Evolutionary conservation across 2,113 vertebrate genomes (phyloP).

Genomic region (Equus quagga): DNA sequence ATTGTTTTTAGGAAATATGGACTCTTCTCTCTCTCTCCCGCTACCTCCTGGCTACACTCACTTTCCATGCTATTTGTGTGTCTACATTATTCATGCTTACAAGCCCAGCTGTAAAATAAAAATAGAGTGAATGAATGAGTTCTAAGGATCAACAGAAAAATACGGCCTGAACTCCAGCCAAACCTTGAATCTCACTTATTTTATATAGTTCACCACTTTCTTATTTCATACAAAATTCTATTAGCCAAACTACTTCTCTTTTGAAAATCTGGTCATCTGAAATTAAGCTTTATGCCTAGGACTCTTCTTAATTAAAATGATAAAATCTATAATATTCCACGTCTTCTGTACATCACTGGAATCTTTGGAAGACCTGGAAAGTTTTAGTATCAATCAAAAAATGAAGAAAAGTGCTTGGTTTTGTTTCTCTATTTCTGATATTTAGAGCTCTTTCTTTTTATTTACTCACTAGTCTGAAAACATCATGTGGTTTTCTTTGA

Average conservation of each 20-base stretch:
- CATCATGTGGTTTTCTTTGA: background rate
- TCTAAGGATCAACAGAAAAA: slow-evolving; percentile 82
- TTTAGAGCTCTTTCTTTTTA: slow-evolving; percentile 9
- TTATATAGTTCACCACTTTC: slow-evolving; percentile 38
- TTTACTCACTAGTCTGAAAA: slow-evolving; percentile 6
- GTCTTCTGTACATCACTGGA: background rate
- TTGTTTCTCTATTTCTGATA: slow-evolving; percentile 27
- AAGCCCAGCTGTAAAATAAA: slow-evolving; percentile 84
- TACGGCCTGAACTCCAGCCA: slow-evolving; percentile 76
- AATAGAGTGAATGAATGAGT: slow-evolving; percentile 80
- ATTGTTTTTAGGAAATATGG: slow-evolving; percentile 77
- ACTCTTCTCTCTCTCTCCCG: slow-evolving; percentile 59
- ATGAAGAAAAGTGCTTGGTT: background rate
- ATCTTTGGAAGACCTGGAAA: background rate
- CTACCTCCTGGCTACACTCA: slow-evolving; percentile 78
- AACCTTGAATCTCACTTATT: slow-evolving; percentile 65
- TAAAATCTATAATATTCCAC: background rate
- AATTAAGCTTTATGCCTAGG: slow-evolving; percentile 30
- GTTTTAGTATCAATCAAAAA: slow-evolving; percentile 29
- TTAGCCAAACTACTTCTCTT: slow-evolving; percentile 62
- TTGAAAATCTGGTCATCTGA: slow-evolving; percentile 49
- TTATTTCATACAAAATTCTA: slow-evolving; percentile 54
- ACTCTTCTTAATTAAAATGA: slow-evolving; percentile 54
- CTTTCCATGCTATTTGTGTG: slow-evolving; percentile 78
- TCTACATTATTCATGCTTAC: slow-evolving; percentile 83